phyloP scores from a whole-genome alignment of 2,888 invertebrate genomes.

The Metallyticus violacea region DNA sequence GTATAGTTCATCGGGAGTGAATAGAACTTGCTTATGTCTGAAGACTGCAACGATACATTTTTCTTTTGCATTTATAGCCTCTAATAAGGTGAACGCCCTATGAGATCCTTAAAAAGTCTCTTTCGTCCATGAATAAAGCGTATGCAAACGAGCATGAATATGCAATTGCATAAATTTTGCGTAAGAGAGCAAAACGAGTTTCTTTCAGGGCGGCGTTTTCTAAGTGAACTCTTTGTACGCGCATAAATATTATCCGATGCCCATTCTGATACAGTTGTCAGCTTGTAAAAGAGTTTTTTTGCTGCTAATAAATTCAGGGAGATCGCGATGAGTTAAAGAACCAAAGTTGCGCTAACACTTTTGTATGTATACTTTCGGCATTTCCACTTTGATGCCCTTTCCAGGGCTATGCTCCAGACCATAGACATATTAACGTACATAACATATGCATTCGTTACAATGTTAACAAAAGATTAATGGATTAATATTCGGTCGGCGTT shows the following conservation, averaged over 20 bases:
- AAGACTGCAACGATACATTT: too few relatives aligned
- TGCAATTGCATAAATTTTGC: background rate
- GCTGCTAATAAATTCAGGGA: background rate
- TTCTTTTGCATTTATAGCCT: too few relatives aligned
- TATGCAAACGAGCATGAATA: background rate
- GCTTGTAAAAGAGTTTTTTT: background rate
- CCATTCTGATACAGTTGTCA: background rate
- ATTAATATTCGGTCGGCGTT: background rate
- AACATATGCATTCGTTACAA: background rate
- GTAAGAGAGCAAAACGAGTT: background rate
- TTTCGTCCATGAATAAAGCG: background rate
- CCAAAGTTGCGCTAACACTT: too few relatives aligned
- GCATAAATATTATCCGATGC: background rate
- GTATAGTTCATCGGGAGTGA: too few relatives aligned
- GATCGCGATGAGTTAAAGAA: too few relatives aligned
- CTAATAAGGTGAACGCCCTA: too few relatives aligned
- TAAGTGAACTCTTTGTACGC: background rate
- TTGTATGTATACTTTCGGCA: background rate
- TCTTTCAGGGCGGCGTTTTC: background rate
- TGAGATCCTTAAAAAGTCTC: too few relatives aligned
- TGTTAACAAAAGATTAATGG: background rate
- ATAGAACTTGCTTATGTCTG: too few relatives aligned
- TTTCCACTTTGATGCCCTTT: background rate
- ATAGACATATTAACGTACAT: too few relatives aligned
- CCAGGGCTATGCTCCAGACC: too few relatives aligned